A percentile compares a stretch with the other conserved stretches of the same genome.
Evolutionary conservation across 2,797 vertebrate genomes (phyloP).

Genomic region (Halcyon leucocephala): DNA sequence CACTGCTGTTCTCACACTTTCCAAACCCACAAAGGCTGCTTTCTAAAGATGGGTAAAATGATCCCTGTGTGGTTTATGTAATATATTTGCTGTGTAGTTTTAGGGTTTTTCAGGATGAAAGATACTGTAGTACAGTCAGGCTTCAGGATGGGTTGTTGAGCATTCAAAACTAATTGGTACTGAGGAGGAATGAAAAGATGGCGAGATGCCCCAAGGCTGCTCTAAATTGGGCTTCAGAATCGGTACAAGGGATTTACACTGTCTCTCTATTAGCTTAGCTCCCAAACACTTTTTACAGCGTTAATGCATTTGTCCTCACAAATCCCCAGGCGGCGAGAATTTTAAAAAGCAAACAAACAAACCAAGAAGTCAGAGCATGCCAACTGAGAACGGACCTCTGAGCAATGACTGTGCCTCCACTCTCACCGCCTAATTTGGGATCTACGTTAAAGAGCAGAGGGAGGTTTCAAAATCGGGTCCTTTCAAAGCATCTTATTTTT

Average conservation of each 20-base stretch:
- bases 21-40: slow-evolving; percentile 51
- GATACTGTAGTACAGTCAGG: neutral
- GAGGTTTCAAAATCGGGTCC: neutral
- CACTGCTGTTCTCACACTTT: slow-evolving; percentile 44
- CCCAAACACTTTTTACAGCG: neutral
- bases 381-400: neutral
- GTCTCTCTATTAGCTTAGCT: neutral
- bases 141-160: slow-evolving; percentile 32
- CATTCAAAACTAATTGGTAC: slow-evolving; percentile 24
- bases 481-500: neutral
- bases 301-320: neutral
- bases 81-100: slow-evolving; percentile 33
- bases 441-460: neutral
- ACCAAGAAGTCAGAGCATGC: neutral
- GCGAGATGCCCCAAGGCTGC: neutral
- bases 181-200: slow-evolving; percentile 16
- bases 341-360: slow-evolving; percentile 6
- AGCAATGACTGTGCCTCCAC: neutral
- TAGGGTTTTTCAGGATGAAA: slow-evolving; percentile 40
- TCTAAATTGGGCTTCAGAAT: neutral
- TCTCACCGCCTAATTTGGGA: neutral
- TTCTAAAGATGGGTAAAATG: slow-evolving; percentile 54
- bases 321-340: neutral
- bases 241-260: neutral
- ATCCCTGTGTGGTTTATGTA: slow-evolving; percentile 51